These are phyloP conservation scores for Andricus grossulariae DNA, from an alignment of 1,140 invertebrate genomes.

Conservation along the genomic window DNA sequence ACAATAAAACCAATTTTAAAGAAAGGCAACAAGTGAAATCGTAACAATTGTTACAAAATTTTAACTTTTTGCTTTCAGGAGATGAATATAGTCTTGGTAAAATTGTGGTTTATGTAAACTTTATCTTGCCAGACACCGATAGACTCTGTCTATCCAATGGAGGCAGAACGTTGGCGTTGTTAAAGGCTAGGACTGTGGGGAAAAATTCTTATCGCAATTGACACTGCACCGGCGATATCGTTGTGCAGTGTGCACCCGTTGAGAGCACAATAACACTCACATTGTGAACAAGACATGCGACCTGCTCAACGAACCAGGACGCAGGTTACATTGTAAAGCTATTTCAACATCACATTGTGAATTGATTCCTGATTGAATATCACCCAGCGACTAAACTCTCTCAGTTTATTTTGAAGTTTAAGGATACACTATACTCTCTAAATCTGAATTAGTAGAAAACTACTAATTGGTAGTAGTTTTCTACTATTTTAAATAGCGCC, in stretches of 20 bases:
- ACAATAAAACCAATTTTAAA: too few relatives aligned
- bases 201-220: conserved; percentile 19
- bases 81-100: background rate
- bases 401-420: too few relatives aligned
- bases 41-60: conserved; percentile 2
- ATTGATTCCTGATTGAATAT: background rate
- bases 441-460: too few relatives aligned
- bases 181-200: background rate
- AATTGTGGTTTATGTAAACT: background rate
- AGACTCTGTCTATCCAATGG: background rate
- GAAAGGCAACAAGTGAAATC: background rate
- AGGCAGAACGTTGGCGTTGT: conserved; percentile 1
- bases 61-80: background rate
- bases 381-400: too few relatives aligned
- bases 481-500: too few relatives aligned
- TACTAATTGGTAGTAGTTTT: too few relatives aligned
- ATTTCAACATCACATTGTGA: conserved; percentile 1
- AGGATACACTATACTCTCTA: too few relatives aligned
- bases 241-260: conserved; percentile 10
- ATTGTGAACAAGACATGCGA: conserved; percentile 46
- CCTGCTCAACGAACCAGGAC: conserved; percentile 67
- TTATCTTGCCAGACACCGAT: background rate
- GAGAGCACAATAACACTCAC: conserved; percentile 28
- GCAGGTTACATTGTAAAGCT: conserved; percentile 42
- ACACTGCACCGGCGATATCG: background rate